Conservation (phyloP, 1,140 invertebrate species). For the Camponotus vicinus region DNA sequence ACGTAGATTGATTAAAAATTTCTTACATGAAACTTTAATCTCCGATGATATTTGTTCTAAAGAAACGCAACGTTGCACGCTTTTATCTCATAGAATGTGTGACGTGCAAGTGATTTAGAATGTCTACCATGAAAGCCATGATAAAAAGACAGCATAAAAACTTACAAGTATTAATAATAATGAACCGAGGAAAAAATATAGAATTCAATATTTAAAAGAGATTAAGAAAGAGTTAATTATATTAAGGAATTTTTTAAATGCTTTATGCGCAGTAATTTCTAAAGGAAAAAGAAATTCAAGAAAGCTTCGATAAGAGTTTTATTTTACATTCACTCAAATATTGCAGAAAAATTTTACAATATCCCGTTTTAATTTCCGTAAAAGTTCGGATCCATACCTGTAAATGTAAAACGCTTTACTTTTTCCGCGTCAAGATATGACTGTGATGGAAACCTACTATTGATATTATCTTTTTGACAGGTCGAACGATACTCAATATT, state of each 20-base stretch:
- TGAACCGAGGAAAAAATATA: background rate
- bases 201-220: background rate
- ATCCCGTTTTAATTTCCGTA: constrained; percentile 39
- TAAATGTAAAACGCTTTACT: constrained; percentile 18
- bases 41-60: background rate
- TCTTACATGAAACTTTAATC: constrained; percentile 15
- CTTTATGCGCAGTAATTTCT: background rate
- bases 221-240: background rate
- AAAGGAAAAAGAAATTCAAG: no score
- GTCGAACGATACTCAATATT: constrained; percentile 37
- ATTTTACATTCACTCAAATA: background rate
- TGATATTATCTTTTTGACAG: constrained; percentile 33
- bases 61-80: background rate
- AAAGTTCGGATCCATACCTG: constrained; percentile 17
- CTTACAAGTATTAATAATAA: constrained; percentile 12
- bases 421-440: constrained; percentile 17
- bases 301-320: no score
- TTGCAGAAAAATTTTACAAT: constrained; percentile 24
- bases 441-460: constrained; percentile 1
- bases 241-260: constrained; percentile 24
- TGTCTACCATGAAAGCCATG: background rate
- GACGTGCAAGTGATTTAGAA: background rate
- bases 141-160: background rate
- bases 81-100: background rate
- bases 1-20: constrained; percentile 56